Conservation (phyloP, 2,888 invertebrate species). For the Melieria picta region DNA sequence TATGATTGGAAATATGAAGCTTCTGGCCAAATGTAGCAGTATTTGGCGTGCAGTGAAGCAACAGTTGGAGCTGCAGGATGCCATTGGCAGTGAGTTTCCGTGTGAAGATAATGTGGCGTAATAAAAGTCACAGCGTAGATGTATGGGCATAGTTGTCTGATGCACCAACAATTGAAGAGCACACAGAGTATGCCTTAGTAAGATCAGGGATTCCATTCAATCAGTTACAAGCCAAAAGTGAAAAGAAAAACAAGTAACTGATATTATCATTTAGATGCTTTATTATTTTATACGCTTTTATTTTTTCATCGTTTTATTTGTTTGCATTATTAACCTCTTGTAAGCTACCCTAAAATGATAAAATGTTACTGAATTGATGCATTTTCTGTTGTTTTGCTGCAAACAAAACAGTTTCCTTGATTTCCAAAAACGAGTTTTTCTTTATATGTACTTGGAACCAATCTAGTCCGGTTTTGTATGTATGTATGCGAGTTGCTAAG, state of each 20-base stretch:
- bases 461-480: neutral
- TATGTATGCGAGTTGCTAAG: neutral
- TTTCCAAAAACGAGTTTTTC: neutral
- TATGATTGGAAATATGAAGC: slow-evolving; percentile 77
- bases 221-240: too few relatives aligned
- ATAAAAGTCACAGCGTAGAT: too few relatives aligned
- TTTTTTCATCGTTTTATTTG: slow-evolving; percentile 22
- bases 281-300: slow-evolving; percentile 26
- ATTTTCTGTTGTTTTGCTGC: neutral
- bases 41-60: slow-evolving; percentile 69
- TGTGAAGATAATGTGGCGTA: slow-evolving; percentile 5
- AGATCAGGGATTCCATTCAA: too few relatives aligned
- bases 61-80: slow-evolving; percentile 67
- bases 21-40: slow-evolving; percentile 68
- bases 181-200: too few relatives aligned
- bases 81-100: slow-evolving; percentile 68
- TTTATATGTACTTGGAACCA: neutral
- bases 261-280: neutral
- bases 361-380: slow-evolving; percentile 16
- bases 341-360: slow-evolving; percentile 18
- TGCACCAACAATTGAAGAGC: too few relatives aligned
- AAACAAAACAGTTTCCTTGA: neutral
- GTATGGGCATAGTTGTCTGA: too few relatives aligned
- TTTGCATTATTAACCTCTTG: slow-evolving; percentile 11
- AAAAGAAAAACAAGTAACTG: too few relatives aligned